phyloP scores from a whole-genome alignment of 2,888 invertebrate species.

The Tyria jacobaeae region DNA sequence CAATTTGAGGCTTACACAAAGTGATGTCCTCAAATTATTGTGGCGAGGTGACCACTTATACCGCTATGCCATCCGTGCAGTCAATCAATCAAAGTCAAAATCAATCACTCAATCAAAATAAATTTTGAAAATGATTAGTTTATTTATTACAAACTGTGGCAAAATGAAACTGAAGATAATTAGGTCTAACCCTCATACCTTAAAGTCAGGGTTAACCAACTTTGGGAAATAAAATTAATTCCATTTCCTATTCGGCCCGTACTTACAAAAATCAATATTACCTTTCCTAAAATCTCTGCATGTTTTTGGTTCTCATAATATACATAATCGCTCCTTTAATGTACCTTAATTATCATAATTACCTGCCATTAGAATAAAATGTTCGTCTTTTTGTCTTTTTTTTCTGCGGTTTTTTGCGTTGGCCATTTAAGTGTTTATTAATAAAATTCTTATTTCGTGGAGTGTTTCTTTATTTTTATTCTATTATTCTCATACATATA shows the following conservation, averaged over 20 bases:
- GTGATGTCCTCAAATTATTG: too few relatives aligned
- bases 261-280: slow-evolving; percentile 30
- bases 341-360: slow-evolving; percentile 32
- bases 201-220: slow-evolving; percentile 21
- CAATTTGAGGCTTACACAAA: too few relatives aligned
- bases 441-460: slow-evolving; percentile 13
- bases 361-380: slow-evolving; percentile 23
- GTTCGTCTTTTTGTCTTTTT: slow-evolving; percentile 10
- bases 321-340: slow-evolving; percentile 25
- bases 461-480: not conserved
- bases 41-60: too few relatives aligned
- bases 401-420: slow-evolving; percentile 10
- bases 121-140: not conserved
- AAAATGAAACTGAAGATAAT: not conserved
- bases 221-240: not conserved
- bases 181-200: slow-evolving; percentile 21
- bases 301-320: slow-evolving; percentile 24
- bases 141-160: not conserved
- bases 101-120: too few relatives aligned
- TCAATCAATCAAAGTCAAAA: too few relatives aligned
- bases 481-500: not conserved
- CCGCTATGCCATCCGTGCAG: too few relatives aligned
- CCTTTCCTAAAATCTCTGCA: slow-evolving; percentile 24
- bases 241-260: slow-evolving; percentile 24
- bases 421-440: slow-evolving; percentile 20